These are phyloP conservation scores for Alligator mississippiensis DNA, from an alignment of 2,113 vertebrate species.

Conservation along the genomic window DNA sequence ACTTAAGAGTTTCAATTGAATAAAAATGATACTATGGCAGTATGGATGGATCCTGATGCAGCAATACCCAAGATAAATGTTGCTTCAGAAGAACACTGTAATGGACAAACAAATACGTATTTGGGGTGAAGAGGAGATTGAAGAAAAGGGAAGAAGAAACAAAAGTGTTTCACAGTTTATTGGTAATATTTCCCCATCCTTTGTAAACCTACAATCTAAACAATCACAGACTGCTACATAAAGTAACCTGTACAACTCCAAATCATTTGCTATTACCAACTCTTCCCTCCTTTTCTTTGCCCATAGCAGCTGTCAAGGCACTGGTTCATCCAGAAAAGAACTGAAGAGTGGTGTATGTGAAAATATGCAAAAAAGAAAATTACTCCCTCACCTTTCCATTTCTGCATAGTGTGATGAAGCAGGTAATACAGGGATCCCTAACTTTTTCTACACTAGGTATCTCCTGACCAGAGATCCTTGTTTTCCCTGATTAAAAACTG, in stretches of 20 bases:
- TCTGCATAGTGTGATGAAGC: not conserved
- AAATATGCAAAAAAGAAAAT: not conserved
- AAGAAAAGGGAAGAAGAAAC: not conserved
- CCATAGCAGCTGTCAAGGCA: not conserved
- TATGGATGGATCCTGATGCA: slow-evolving; percentile 41
- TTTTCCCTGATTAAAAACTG: too few species aligned
- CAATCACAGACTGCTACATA: not conserved
- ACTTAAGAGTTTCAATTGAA: not conserved
- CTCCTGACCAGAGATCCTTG: not conserved
- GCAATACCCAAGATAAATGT: slow-evolving; percentile 54
- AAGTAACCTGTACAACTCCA: not conserved
- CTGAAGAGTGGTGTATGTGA: not conserved
- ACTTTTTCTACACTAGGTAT: not conserved
- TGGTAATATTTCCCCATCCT: slow-evolving; percentile 7
- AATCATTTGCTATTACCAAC: not conserved
- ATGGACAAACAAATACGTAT: not conserved
- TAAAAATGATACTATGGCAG: not conserved
- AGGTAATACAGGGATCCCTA: not conserved
- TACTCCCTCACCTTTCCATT: not conserved
- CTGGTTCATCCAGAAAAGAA: not conserved
- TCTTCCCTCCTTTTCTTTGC: not conserved
- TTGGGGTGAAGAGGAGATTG: slow-evolving; percentile 17
- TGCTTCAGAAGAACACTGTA: slow-evolving; percentile 26
- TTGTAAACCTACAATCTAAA: not conserved
- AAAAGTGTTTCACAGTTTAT: not conserved